Base-by-base conservation (phyloP, 1,140 invertebrate genomes). In the Dreissena polymorpha region DNA sequence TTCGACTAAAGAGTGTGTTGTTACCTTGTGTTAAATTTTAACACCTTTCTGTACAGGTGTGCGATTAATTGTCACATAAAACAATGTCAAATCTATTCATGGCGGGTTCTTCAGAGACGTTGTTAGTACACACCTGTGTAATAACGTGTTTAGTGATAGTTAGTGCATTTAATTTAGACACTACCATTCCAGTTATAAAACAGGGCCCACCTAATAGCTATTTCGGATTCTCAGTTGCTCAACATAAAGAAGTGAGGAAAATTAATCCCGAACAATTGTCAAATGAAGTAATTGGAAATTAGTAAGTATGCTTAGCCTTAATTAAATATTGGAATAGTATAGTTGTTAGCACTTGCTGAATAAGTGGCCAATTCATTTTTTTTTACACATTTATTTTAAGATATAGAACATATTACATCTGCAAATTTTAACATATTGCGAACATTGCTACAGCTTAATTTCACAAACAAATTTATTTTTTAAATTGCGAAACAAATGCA, bases 181-280 rank as follows among this genome's bases (percentile, higher is more conserved):
- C 96, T 69, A 94, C 96, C 91, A 95, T 97, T 93, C 96, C 97
- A 90, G 94, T 97, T 89, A 95, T 97, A 88, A 97, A 97, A 93
- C 92, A 94, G 74, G 97, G 96, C 86, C 86, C 88, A 18, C 86
- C 91, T 29, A 95, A 95, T 55, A 96, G 96, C 64, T 97, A 97
- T 93, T 98, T 98, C 93, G 97, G 97, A 93, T 98, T 96, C 94
- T 97, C 97, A 53, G 95, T 98, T 18, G 97, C 97, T 67, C 95
- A 97, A 93, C 97, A 98, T 85, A 90, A 92, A 27, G 23, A 80
- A 51, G 6, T 80, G 13, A 69, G 57, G 49, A 39, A 51, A 51
- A 3, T n/a, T 39, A n/a, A 2, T 8, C 10, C 29, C 5, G n/a
- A 50, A 10, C 50, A 12, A 25, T n/a, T 49, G 25, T 67, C 65